Evolutionary conservation across 2,797 vertebrate species (phyloP), one percentile per base, ranked within the genome.

Genomic region (Sphaeramia orbicularis): DNA sequence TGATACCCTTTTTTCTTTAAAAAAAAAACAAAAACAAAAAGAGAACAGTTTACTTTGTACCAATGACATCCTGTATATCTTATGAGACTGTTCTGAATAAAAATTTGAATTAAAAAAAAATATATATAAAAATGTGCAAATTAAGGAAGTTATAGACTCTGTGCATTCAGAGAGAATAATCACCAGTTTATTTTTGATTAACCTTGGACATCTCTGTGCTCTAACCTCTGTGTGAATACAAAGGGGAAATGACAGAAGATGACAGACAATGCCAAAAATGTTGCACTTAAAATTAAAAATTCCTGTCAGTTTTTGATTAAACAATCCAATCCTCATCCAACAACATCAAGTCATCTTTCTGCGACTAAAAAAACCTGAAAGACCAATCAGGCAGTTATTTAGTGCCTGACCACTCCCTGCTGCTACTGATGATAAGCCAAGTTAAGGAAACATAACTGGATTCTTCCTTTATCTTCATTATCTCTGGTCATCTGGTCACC

Each of bases 321-420:
- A 10, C 7, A 4, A 15, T 49, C 10, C 36, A 30, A 5, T 6
- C 38, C 42, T 45, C 4, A 38, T 62, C 24, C 7, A 4, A 30
- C 19, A 54, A 47, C 18, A 32, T 48, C 64, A 44, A 68, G 41
- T 76, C 47, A 54, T 59, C 18, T 77, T 57, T 45, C 65, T 48
- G 35, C 19, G 44, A 38, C 36, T 10, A 38, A 12, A 61, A 32
- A 32, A 48, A 24, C 2, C 5, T 24, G 2, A 61, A 75, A 43
- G 60, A 75, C 49, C 77, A 76, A 58, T 81, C 43, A 66, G 56
- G 78, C 71, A 84, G 83, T 71, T 78, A 87, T 77, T 87, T 86
- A 83, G 78, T 77, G 74, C 73, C 44, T 7, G 32, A 61, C 56
- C 74, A 16, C 76, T 73, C 67, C 65, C 61, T 52, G 55, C 70